A percentile compares a stretch with the other conserved stretches of the same genome.
Conservation (phyloP, 2,113 vertebrate genomes). For the Carassius auratus region DNA sequence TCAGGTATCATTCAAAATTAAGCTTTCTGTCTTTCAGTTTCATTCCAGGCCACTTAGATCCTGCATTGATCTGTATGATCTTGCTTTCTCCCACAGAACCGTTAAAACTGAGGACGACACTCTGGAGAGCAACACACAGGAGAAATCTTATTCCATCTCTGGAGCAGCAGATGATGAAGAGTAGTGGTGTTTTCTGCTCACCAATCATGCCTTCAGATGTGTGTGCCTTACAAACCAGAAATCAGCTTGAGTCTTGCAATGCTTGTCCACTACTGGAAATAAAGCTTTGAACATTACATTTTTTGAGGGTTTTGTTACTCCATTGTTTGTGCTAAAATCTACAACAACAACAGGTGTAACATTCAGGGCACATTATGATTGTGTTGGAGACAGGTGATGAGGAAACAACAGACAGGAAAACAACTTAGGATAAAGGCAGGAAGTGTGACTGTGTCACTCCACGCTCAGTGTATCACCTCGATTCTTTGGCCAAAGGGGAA, state of each 20-base stretch:
- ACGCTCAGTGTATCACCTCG: constrained; percentile 36
- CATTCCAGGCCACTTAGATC: not conserved
- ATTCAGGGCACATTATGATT: not conserved
- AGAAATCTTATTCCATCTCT: constrained; percentile 73
- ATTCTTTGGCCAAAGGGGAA: constrained; percentile 56
- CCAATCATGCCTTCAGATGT: constrained; percentile 60
- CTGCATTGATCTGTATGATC: not conserved
- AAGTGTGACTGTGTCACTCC: constrained; percentile 12
- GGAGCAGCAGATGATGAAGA: constrained; percentile 77
- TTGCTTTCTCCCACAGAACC: constrained; percentile 55
- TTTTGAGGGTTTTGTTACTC: not conserved
- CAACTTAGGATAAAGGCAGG: constrained; percentile 23
- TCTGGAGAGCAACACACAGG: constrained; percentile 72
- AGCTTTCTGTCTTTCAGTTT: not conserved
- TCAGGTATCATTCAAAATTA: constrained; percentile 70
- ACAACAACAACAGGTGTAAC: constrained; percentile 11
- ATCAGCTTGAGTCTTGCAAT: not conserved
- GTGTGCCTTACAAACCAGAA: constrained; percentile 58
- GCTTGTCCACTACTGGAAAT: constrained; percentile 12
- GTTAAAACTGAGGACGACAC: constrained; percentile 71
- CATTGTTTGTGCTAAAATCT: not conserved
- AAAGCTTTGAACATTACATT: constrained; percentile 39
- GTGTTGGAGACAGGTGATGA: not conserved
- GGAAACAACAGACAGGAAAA: constrained; percentile 27
- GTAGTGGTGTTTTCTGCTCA: constrained; percentile 61